Evolutionary conservation across 2,113 vertebrate species (phyloP).

Genomic region (Macroglossus sobrinus): DNA sequence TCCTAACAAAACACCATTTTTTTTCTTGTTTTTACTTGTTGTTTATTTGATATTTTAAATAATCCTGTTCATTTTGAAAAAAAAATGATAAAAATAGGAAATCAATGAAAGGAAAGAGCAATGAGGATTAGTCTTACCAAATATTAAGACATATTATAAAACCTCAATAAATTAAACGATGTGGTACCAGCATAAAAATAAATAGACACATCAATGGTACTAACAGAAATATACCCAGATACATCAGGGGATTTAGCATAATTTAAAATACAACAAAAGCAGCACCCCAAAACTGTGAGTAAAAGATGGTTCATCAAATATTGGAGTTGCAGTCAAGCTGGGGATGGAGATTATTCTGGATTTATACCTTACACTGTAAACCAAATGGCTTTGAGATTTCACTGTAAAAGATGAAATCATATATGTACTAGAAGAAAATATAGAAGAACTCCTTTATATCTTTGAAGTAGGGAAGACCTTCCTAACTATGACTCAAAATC

Average conservation of each 20-base stretch:
- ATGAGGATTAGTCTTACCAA: background rate
- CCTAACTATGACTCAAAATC: background rate
- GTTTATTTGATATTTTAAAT: background rate
- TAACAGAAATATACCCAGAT: background rate
- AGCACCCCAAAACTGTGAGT: background rate
- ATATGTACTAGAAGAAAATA: background rate
- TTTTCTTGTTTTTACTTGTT: background rate
- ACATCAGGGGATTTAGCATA: background rate
- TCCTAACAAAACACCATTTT: background rate
- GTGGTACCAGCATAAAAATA: background rate
- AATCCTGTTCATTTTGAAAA: constrained; percentile 5
- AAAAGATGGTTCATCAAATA: background rate
- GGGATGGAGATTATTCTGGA: background rate
- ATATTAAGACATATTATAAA: constrained; percentile 13
- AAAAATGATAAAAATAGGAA: background rate
- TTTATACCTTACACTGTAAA: background rate
- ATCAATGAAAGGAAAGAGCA: constrained; percentile 7
- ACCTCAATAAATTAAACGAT: constrained; percentile 16
- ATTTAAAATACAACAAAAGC: constrained; percentile 23
- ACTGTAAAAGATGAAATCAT: background rate
- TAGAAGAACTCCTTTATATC: background rate
- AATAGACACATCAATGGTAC: background rate
- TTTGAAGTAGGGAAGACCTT: background rate
- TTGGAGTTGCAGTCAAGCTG: background rate
- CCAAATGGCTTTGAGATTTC: background rate